A percentile compares a stretch with the other conserved stretches of the same genome.
Conservation (phyloP, 2,888 invertebrate species). For the Vannuccia rotundouncinata region DNA sequence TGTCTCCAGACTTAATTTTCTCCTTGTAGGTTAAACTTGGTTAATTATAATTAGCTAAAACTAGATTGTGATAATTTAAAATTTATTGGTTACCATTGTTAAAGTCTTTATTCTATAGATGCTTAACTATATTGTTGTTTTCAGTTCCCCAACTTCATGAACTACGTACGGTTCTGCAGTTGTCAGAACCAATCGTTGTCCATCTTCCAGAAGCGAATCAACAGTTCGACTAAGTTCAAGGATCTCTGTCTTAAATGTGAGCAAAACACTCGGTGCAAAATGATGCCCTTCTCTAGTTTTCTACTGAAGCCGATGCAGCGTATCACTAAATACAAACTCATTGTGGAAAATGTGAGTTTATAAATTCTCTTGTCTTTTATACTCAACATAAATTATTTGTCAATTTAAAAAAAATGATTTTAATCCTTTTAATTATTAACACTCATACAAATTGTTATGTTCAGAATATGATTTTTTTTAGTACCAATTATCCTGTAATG, state of each 20-base stretch:
- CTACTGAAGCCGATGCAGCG: constrained; percentile 74
- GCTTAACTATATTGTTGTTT: constrained; percentile 47
- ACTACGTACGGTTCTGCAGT: constrained; percentile 69
- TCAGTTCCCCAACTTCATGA: constrained; percentile 67
- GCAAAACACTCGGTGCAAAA: constrained; percentile 35
- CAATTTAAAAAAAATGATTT: neutral
- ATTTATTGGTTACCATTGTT: too few species aligned
- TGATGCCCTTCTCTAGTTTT: constrained; percentile 67
- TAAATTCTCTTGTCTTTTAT: neutral
- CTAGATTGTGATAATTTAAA: too few species aligned
- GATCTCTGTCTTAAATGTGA: constrained; percentile 36
- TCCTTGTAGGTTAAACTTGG: too few species aligned
- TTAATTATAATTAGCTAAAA: too few species aligned
- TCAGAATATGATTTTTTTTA: too few species aligned
- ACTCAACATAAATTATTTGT: neutral
- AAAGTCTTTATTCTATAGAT: too few species aligned
- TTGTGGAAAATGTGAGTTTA: constrained; percentile 64
- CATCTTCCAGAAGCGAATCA: constrained; percentile 61
- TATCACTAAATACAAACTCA: constrained; percentile 70
- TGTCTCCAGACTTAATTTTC: too few species aligned
- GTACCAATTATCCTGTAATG: too few species aligned
- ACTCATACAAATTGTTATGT: neutral
- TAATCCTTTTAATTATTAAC: neutral
- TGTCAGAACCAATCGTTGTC: constrained; percentile 68
- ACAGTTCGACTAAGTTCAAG: constrained; percentile 33